phyloP scores from a whole-genome alignment of 2,797 vertebrate species.

The Otus scops region DNA sequence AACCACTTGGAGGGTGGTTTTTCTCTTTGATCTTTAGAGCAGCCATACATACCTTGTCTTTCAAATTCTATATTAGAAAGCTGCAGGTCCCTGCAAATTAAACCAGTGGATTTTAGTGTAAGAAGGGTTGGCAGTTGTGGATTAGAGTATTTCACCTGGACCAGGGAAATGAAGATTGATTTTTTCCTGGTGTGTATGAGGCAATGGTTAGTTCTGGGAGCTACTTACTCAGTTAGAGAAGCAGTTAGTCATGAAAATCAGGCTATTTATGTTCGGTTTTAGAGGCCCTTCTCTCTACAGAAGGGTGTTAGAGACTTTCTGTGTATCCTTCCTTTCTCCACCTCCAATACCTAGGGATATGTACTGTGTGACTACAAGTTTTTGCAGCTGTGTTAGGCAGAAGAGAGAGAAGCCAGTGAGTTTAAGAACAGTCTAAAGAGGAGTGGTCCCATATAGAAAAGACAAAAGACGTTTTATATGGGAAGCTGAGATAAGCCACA shows the following conservation, averaged over 20 bases:
- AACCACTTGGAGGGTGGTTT: not conserved
- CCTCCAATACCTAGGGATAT: not conserved
- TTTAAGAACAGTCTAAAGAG: not conserved
- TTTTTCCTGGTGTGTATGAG: not conserved
- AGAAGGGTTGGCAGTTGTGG: accelerated
- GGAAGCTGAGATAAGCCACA: not conserved
- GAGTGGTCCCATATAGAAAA: not conserved
- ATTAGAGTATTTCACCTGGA: not conserved
- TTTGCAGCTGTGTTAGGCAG: not conserved
- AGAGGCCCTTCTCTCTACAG: not conserved
- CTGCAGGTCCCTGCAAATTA: not conserved
- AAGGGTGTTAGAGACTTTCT: not conserved
- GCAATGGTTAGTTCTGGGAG: not conserved
- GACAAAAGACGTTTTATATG: not conserved
- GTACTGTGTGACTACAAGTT: not conserved
- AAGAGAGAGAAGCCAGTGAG: not conserved
- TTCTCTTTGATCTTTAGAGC: not conserved
- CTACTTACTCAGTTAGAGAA: not conserved
- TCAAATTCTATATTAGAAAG: not conserved
- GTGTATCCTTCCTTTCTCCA: not conserved
- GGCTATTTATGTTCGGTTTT: not conserved
- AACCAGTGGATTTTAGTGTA: not conserved
- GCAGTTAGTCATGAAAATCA: not conserved
- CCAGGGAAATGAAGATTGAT: not conserved
- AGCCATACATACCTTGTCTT: not conserved